Conservation (phyloP, 1,140 invertebrate species). For the Leucophenga varia region DNA sequence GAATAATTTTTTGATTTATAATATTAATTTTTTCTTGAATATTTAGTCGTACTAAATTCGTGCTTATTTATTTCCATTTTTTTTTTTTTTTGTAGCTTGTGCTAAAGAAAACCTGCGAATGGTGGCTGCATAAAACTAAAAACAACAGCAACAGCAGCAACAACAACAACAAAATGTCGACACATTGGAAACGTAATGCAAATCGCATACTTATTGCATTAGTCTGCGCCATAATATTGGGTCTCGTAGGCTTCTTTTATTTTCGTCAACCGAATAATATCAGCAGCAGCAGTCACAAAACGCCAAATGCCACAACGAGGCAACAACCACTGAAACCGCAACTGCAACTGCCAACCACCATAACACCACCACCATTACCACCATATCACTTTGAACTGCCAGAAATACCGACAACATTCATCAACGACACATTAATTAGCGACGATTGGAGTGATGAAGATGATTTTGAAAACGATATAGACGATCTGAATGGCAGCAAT, state of each 20-base stretch:
- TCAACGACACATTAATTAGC: not conserved
- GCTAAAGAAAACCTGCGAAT: slow-evolving; percentile 45
- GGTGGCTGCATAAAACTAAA: slow-evolving; percentile 41
- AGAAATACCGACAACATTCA: not conserved
- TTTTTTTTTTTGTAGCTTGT: slow-evolving; percentile 34
- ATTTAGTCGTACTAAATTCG: slow-evolving; percentile 19
- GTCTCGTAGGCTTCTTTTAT: slow-evolving; percentile 13
- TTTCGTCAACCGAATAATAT: slow-evolving; percentile 2
- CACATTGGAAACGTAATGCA: slow-evolving; percentile 35
- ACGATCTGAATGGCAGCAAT: slow-evolving; percentile 16
- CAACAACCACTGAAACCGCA: not conserved
- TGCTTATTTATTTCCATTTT: not conserved
- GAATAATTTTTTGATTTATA: slow-evolving; percentile 34
- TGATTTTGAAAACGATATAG: slow-evolving; percentile 26
- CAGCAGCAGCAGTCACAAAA: not conserved
- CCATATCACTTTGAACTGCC: not conserved
- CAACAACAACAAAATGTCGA: slow-evolving; percentile 43
- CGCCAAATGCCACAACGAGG: not conserved
- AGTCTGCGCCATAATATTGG: slow-evolving; percentile 11
- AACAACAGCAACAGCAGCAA: slow-evolving; percentile 34
- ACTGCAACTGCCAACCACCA: not conserved
- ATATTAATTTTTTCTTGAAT: slow-evolving; percentile 4
- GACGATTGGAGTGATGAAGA: slow-evolving; percentile 9
- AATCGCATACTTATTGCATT: slow-evolving; percentile 14
- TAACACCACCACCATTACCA: not conserved